These are phyloP conservation scores for Polyploca ridens DNA, from an alignment of 2,888 invertebrate species.

Conservation along the genomic window DNA sequence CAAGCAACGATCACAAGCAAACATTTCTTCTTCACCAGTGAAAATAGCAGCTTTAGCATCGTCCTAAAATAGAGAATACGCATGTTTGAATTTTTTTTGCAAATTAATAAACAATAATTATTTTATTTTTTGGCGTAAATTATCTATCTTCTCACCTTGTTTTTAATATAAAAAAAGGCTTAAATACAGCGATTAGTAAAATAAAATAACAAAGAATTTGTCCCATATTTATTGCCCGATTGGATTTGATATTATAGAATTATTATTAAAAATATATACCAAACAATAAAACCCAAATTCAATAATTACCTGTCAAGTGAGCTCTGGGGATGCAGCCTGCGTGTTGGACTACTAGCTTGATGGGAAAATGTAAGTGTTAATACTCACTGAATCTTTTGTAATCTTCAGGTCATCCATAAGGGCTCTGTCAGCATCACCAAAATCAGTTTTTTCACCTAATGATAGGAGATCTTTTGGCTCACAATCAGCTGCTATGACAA, in stretches of 20 bases:
- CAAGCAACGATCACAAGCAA: conserved; percentile 97
- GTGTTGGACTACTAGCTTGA: background rate
- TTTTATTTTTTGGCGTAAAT: too few relatives aligned
- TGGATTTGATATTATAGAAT: too few relatives aligned
- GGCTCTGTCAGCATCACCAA: conserved; percentile 91
- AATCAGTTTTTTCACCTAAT: conserved; percentile 71
- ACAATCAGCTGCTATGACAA: conserved; percentile 93
- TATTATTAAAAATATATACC: too few relatives aligned
- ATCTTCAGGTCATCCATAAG: conserved; percentile 98
- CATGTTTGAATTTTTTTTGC: background rate
- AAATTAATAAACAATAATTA: too few relatives aligned
- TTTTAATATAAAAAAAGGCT: too few relatives aligned
- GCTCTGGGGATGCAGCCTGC: too few relatives aligned
- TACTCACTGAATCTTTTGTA: conserved; percentile 87
- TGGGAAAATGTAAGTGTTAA: background rate
- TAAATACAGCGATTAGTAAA: too few relatives aligned
- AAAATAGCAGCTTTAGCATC: conserved; percentile 95
- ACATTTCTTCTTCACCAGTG: conserved; percentile 98
- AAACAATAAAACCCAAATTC: too few relatives aligned
- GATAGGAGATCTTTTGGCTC: conserved; percentile 91
- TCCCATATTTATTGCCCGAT: too few relatives aligned
- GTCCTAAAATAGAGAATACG: conserved; percentile 77
- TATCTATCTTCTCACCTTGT: too few relatives aligned
- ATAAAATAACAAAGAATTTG: too few relatives aligned
- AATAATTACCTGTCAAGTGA: too few relatives aligned